Evolutionary conservation across 1,140 invertebrate species (phyloP).

Genomic region (Wasmannia auropunctata): DNA sequence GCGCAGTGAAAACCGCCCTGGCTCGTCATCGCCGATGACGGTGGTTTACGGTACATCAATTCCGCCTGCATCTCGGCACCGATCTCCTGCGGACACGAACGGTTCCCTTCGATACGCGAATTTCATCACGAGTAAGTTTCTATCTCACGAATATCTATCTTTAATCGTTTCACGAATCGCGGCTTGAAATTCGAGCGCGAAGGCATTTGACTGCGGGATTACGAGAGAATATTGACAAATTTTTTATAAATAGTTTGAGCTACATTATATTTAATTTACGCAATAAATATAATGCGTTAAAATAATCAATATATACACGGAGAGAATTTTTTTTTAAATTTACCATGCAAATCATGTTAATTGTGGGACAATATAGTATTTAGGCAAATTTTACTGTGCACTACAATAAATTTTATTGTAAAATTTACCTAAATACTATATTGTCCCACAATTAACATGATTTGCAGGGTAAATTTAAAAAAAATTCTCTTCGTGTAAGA

Average conservation of each 20-base stretch:
- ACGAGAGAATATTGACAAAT: neutral
- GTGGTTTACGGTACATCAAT: constrained; percentile 79
- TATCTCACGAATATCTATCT: neutral
- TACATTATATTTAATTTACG: neutral
- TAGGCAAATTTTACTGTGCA: too few relatives aligned
- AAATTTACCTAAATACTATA: too few relatives aligned
- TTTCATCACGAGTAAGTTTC: neutral
- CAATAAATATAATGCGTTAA: neutral
- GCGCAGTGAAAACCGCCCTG: constrained; percentile 59
- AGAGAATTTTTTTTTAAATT: too few relatives aligned
- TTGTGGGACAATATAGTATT: too few relatives aligned
- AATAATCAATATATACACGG: too few relatives aligned
- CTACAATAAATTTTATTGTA: too few relatives aligned
- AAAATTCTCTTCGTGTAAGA: too few relatives aligned
- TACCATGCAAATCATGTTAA: too few relatives aligned
- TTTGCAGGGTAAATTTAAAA: too few relatives aligned
- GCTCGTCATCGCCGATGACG: constrained; percentile 59
- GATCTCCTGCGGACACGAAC: constrained; percentile 2
- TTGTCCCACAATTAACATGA: too few relatives aligned
- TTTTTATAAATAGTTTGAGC: neutral
- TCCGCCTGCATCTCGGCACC: constrained; percentile 80
- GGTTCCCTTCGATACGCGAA: neutral
- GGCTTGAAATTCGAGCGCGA: neutral
- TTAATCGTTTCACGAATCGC: neutral
- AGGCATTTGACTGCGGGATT: neutral